Conservation (phyloP, 2,113 vertebrate genomes). For the Plotosus lineatus region DNA sequence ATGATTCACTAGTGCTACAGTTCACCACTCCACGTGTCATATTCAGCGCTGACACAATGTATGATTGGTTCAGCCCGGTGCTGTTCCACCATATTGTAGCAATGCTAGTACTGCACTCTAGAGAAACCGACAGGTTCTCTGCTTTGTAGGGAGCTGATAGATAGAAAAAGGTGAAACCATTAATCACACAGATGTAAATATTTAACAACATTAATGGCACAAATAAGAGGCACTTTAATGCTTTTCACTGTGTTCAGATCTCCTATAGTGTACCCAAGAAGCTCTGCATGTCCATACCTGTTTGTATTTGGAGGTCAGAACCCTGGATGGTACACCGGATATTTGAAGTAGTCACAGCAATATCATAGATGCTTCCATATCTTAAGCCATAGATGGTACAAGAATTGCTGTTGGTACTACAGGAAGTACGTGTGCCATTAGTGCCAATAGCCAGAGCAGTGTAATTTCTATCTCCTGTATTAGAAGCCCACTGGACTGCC, state of each 20-base stretch:
- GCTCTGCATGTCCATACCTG: constrained; percentile 63
- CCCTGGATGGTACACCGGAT: constrained; percentile 61
- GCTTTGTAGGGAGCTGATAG: constrained; percentile 72
- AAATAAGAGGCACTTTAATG: not conserved
- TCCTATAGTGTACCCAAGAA: not conserved
- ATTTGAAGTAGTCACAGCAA: constrained; percentile 63
- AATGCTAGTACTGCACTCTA: constrained; percentile 65
- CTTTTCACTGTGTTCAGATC: not conserved
- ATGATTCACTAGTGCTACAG: constrained; percentile 65
- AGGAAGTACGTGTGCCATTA: constrained; percentile 54
- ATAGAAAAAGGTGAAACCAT: constrained; percentile 10
- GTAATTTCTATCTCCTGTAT: constrained; percentile 50
- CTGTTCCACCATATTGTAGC: constrained; percentile 67
- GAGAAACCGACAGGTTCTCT: constrained; percentile 52
- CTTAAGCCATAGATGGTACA: constrained; percentile 66
- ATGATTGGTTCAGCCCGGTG: constrained; percentile 59
- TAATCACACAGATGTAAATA: not conserved
- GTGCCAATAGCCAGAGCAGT: constrained; percentile 66
- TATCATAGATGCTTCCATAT: constrained; percentile 70
- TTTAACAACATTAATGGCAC: not conserved
- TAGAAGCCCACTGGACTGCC: constrained; percentile 67
- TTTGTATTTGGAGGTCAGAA: constrained; percentile 66
- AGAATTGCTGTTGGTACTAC: constrained; percentile 56
- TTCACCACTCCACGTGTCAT: constrained; percentile 42
- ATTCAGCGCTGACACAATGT: constrained; percentile 62